Conservation (phyloP, 2,888 invertebrate genomes). For the Noctua janthe region DNA sequence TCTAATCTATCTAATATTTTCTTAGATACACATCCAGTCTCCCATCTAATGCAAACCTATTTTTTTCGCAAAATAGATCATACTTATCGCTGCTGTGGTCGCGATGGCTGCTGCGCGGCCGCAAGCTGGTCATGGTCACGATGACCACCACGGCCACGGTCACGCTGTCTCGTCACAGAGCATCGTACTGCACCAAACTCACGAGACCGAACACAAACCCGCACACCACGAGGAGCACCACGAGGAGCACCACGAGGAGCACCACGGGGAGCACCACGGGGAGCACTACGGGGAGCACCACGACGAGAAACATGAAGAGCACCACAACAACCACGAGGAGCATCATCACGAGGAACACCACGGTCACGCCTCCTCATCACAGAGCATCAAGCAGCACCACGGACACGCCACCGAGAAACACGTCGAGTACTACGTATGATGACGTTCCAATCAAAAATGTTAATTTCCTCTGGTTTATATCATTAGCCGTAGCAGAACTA, state of each 20-base stretch:
- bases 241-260: neutral
- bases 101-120: constrained; percentile 56
- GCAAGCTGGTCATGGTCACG: constrained; percentile 53
- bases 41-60: neutral
- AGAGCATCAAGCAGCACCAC: constrained; percentile 70
- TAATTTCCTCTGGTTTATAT: neutral
- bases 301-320: constrained; percentile 9
- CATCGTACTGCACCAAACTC: constrained; percentile 72
- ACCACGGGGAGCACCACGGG: constrained; percentile 5
- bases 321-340: constrained; percentile 11
- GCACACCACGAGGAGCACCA: constrained; percentile 19
- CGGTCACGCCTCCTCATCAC: constrained; percentile 66
- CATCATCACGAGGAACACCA: constrained; percentile 19
- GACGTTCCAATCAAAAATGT: neutral
- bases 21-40: neutral
- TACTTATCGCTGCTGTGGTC: constrained; percentile 45
- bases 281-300: neutral
- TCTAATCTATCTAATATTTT: neutral
- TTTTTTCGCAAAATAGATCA: constrained; percentile 15
- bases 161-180: constrained; percentile 74
- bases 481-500: neutral
- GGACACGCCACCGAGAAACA: constrained; percentile 64
- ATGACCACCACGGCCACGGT: constrained; percentile 57
- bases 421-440: constrained; percentile 70
- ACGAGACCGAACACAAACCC: constrained; percentile 42